phyloP scores from a whole-genome alignment of 2,113 vertebrate genomes.

The Notechis scutatus region DNA sequence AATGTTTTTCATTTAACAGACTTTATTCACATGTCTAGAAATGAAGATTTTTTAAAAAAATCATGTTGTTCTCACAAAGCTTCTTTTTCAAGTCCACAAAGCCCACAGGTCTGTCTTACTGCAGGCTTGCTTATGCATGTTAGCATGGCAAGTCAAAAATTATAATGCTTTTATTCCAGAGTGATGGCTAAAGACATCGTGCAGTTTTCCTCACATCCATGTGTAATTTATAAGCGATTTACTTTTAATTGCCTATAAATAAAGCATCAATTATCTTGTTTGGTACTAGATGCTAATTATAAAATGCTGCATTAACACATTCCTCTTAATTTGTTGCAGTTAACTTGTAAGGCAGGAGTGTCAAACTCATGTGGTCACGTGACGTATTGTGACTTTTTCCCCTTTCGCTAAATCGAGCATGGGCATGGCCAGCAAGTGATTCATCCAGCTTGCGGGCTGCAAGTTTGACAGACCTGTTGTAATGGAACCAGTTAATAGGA shows the following conservation, averaged over 20 bases:
- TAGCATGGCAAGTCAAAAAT: neutral
- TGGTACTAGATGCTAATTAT: neutral
- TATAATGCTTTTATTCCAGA: neutral
- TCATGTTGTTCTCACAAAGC: neutral
- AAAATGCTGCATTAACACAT: neutral
- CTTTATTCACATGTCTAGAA: neutral
- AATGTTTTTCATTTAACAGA: constrained; percentile 5
- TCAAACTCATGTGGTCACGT: too few relatives aligned
- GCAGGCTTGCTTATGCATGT: neutral
- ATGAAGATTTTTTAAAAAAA: neutral
- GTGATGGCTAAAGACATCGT: neutral
- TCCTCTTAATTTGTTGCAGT: neutral
- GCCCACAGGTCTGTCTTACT: neutral
- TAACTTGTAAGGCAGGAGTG: neutral
- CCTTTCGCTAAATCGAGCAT: too few relatives aligned
- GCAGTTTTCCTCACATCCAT: neutral
- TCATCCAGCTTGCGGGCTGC: too few relatives aligned
- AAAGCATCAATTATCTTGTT: neutral
- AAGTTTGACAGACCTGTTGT: too few relatives aligned
- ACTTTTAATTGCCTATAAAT: neutral
- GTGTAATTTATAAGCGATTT: neutral
- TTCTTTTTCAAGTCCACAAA: accelerated
- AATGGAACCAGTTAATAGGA: neutral
- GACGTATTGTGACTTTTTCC: too few relatives aligned
- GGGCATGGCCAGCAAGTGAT: too few relatives aligned